Evolutionary conservation across 2,888 invertebrate species (phyloP).

Genomic region (Pharmacophagus antenor): DNA sequence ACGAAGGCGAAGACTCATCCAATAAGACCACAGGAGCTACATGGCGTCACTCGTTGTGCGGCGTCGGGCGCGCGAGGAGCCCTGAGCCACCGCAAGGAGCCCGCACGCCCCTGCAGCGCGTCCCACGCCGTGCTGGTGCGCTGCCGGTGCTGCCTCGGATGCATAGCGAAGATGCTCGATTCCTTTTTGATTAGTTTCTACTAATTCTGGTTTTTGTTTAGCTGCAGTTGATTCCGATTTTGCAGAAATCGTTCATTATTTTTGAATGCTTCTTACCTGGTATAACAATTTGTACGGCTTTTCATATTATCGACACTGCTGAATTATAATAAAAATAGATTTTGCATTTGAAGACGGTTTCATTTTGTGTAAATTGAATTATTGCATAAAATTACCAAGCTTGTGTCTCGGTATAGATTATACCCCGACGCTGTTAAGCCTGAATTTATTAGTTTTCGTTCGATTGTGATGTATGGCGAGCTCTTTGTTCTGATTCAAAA

Average conservation of each 20-base stretch:
- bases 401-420: no score
- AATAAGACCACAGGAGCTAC: background rate
- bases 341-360: no score
- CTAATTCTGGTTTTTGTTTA: constrained; percentile 30
- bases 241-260: background rate
- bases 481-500: no score
- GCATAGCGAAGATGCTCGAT: constrained; percentile 59
- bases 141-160: constrained; percentile 52
- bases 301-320: background rate
- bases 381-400: no score
- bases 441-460: no score
- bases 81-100: background rate
- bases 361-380: no score
- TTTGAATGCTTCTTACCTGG: no score
- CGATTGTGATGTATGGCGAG: no score
- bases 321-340: background rate
- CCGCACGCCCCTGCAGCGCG: constrained; percentile 21
- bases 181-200: constrained; percentile 62
- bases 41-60: background rate
- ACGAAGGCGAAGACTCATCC: background rate
- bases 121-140: no score
- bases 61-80: constrained; percentile 5
- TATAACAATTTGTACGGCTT: no score
- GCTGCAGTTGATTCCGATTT: background rate
- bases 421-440: no score